Base-by-base conservation (phyloP, 2,888 invertebrate genomes). In the Leistus spinibarbis region DNA sequence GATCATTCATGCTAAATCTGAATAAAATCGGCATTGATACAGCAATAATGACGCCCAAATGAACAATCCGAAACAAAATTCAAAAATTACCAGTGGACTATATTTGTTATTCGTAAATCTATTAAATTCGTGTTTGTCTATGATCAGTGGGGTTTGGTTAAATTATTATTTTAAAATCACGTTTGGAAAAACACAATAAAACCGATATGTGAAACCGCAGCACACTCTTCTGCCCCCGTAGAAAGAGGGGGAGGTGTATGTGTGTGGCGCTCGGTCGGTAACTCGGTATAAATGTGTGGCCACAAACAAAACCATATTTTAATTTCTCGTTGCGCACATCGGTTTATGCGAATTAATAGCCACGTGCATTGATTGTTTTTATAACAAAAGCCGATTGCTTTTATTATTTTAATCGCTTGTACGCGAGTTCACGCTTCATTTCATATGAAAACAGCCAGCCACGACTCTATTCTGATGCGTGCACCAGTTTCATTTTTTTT, bases 301-400 rank as follows among this genome's bases (percentile, higher is more conserved):
- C 70, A 54, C 70, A 70, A 70, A 70, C 70, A 70, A 70, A 70
- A 70, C 70, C 70, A 70, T 70, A 70, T 70, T 70, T 70, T 70
- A 70, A 70, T 70, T 70, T 70, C 57, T 56, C 40, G 40, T 40
- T 17, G 17, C 57, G 69, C 60, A 27, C 9, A 22, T 67, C 54
- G 68, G 57, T 57, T 57, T 57, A 57, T 57, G 54, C 54, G 54
- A 54, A 54, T 54, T 54, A 54, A 54, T 17, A 54, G 54, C 54
- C 13, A 16, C 54, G 5, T 17, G 57, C 57, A 57, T 57, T 57
- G 57, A 57, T 57, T 57, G 57, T 57, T 57, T 64, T 64, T 24
- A 64, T 27, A 27, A 27, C 57, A 57, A 57, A 56, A 57, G 57
- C 57, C 57, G 54, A 16, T 10, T 60, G 60, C 60, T 60, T 60